Base-by-base conservation (phyloP, 2,888 invertebrate genomes). In the Tricholauxania praeusta region DNA sequence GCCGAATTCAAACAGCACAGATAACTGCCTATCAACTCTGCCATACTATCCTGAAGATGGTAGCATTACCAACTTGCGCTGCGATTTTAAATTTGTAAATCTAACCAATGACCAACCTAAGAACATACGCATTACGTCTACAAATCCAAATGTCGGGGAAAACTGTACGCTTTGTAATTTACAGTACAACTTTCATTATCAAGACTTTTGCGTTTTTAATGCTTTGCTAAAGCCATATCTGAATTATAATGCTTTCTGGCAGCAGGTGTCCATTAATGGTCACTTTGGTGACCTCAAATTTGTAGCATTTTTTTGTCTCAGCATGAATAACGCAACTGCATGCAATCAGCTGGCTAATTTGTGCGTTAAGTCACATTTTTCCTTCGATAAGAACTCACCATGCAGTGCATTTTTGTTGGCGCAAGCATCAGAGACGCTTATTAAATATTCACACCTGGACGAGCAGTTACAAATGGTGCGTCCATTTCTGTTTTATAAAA, bases 261-360 rank as follows among this genome's bases (percentile, higher is more conserved):
- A 84, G 72, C 71, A 79, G 15, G 81, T 80, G 6, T 76, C 73
- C 28, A 75, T 77, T 6, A 79, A 73, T 53, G 72, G 59, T 1
- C 81, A 82, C 57, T 85, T 83, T 73, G 81, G 81, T 0, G 82
- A 87, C 52, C 79, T 88, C 0, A 87, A 86, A 78, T 86, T 85
- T 71, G 81, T 86, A 47, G 83, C 82, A 10, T 87, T 88, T 76
- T 86, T 87, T 73, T 88, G 88, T 28, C 78, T 85, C 76, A 78
- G 82, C 0, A 74, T 89, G 53, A 80, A 88, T 82, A 88, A 88
- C 79, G 84, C 84, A 69, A 89, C 88, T 17, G 90, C 92, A 12
- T 93, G 93, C 80, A 91, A 93, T 84, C 88, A 90, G 74, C 85
- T 94, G 73, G 91, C 91, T 1, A 93, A 93, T 84, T 88, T 93